Evolutionary conservation across 2,113 vertebrate genomes (phyloP).

Genomic region (Cheirogaleus medius): DNA sequence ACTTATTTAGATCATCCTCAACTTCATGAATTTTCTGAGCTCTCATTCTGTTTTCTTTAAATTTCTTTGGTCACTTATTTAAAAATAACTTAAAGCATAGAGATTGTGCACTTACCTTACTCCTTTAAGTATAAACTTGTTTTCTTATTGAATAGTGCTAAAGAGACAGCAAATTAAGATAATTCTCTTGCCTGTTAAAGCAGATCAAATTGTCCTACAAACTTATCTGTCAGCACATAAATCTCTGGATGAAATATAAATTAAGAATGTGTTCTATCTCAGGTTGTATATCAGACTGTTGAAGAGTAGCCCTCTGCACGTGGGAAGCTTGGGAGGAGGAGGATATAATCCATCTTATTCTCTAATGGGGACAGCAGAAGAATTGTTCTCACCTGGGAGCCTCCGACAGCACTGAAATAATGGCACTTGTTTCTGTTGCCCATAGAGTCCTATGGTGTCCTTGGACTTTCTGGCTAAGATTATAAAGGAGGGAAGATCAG

Average conservation of each 20-base stretch:
- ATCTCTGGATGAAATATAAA: background rate
- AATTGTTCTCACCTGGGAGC: background rate
- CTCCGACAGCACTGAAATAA: background rate
- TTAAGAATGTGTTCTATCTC: background rate
- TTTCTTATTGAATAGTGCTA: background rate
- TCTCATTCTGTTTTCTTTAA: background rate
- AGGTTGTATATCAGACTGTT: background rate
- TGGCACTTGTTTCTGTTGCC: background rate
- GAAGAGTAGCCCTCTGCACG: background rate
- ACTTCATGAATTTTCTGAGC: background rate
- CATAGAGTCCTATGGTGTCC: background rate
- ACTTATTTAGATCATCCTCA: conserved; percentile 2
- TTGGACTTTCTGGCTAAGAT: background rate
- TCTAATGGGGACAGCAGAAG: background rate
- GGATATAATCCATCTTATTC: background rate
- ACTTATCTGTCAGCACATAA: background rate
- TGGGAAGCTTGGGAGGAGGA: background rate
- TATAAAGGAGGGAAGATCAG: background rate
- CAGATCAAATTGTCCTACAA: background rate
- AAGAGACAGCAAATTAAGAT: background rate
- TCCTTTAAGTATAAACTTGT: background rate
- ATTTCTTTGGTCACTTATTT: background rate
- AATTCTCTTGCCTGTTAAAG: background rate
- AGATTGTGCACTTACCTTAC: background rate
- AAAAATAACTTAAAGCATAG: background rate